These are phyloP conservation scores for Dryomyza anilis DNA, from an alignment of 2,888 invertebrate genomes.

Conservation along the genomic window DNA sequence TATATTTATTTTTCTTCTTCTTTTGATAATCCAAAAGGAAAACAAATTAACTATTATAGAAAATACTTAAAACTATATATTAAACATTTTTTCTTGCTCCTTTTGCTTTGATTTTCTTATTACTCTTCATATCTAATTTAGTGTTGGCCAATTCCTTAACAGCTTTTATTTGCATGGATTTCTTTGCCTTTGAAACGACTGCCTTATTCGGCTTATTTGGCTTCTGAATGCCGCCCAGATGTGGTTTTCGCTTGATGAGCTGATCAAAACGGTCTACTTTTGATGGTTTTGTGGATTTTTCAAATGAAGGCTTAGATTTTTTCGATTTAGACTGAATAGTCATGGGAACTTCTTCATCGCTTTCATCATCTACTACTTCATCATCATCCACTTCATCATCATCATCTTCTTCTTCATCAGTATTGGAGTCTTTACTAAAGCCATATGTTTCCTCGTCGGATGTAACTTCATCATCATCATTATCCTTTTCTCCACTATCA, in stretches of 20 bases:
- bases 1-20: background rate
- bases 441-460: slow-evolving; percentile 28
- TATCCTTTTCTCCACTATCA: slow-evolving; percentile 25
- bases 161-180: slow-evolving; percentile 43
- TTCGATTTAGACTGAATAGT: slow-evolving; percentile 27
- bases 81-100: slow-evolving; percentile 38
- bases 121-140: slow-evolving; percentile 19
- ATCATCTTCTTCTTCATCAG: slow-evolving; percentile 22
- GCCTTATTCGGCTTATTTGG: slow-evolving; percentile 32
- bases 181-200: slow-evolving; percentile 31
- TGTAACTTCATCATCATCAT: slow-evolving; percentile 31
- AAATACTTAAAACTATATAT: slow-evolving; percentile 13
- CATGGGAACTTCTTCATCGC: slow-evolving; percentile 29
- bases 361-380: slow-evolving; percentile 28
- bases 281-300: slow-evolving; percentile 32
- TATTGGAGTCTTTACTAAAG: background rate
- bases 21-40: background rate
- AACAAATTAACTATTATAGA: background rate
- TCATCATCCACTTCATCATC: slow-evolving; percentile 40
- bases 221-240: slow-evolving; percentile 50
- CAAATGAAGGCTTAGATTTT: slow-evolving; percentile 28
- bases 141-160: slow-evolving; percentile 50
- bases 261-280: slow-evolving; percentile 46
- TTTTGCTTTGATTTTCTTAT: slow-evolving; percentile 39
- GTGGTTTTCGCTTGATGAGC: slow-evolving; percentile 50